Evolutionary conservation across 2,888 invertebrate species (phyloP).

Genomic region (Fragum whitleyi): DNA sequence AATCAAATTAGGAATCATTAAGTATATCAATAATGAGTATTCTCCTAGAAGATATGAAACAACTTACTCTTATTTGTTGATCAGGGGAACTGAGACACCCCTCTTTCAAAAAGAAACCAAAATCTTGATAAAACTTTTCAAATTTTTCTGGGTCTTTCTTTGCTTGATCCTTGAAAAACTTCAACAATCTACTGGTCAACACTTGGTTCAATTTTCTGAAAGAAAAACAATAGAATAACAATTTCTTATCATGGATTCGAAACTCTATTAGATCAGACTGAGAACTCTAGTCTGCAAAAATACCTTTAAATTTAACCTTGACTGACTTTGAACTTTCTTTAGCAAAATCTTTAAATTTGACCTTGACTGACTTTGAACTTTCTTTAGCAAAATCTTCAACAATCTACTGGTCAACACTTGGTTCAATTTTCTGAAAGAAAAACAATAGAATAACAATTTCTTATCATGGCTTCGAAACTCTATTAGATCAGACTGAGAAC

Average conservation of each 20-base stretch:
- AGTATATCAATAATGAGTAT: too few species aligned
- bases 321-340: too few species aligned
- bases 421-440: conserved; percentile 88
- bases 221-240: conserved; percentile 15
- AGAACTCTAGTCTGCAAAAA: background rate
- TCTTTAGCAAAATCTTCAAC: conserved; percentile 94
- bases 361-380: too few species aligned
- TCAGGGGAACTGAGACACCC: conserved; percentile 95
- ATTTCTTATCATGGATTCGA: too few species aligned
- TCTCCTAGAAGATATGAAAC: too few species aligned
- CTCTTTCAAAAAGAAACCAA: conserved; percentile 96
- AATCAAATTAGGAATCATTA: too few species aligned
- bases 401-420: conserved; percentile 93
- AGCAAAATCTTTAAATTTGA: too few species aligned
- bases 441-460: background rate
- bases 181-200: conserved; percentile 92
- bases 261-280: too few species aligned
- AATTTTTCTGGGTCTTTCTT: conserved; percentile 93
- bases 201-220: conserved; percentile 90
- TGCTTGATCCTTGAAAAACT: conserved; percentile 94
- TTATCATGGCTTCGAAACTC: too few species aligned
- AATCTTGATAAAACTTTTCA: conserved; percentile 95
- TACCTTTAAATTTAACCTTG: background rate
- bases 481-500: too few species aligned
- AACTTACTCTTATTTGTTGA: conserved; percentile 91